These are phyloP conservation scores for Orussus abietinus DNA, from an alignment of 1,140 invertebrate genomes.

Conservation along the genomic window DNA sequence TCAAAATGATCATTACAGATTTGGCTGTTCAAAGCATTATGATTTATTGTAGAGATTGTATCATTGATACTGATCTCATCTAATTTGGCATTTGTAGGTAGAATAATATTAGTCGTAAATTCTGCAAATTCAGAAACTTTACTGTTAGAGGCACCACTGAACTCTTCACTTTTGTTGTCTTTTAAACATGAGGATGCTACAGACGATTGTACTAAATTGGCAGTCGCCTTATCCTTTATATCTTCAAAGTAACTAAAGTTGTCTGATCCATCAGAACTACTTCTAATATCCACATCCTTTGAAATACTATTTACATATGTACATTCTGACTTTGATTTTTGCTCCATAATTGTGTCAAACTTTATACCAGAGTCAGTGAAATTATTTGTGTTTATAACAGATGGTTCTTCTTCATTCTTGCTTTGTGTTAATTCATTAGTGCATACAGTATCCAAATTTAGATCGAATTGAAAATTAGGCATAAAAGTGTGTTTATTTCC, in stretches of 20 bases:
- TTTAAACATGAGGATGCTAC: constrained; percentile 22
- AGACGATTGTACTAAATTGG: neutral
- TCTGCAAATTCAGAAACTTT: constrained; percentile 1
- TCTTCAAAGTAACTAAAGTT: neutral
- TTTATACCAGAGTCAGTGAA: constrained; percentile 22
- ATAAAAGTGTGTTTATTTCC: too few relatives aligned
- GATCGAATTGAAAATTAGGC: too few relatives aligned
- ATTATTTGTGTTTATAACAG: too few relatives aligned
- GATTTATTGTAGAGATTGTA: too few relatives aligned
- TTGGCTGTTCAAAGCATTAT: too few relatives aligned
- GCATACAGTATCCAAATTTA: too few relatives aligned
- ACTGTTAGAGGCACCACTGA: constrained; percentile 7
- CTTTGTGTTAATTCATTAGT: too few relatives aligned
- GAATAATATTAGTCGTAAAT: neutral
- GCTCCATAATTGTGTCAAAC: constrained; percentile 13
- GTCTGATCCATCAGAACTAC: neutral
- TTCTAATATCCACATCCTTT: too few relatives aligned
- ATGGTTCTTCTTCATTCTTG: too few relatives aligned
- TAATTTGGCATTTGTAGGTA: neutral
- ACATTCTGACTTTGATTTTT: constrained; percentile 23
- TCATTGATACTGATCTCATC: neutral
- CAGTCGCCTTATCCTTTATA: neutral
- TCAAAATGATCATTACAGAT: too few relatives aligned
- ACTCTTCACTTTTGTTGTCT: constrained; percentile 12
- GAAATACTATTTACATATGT: constrained; percentile 21